Conservation (phyloP, 2,113 vertebrate genomes). For the Atherinomorus stipes region DNA sequence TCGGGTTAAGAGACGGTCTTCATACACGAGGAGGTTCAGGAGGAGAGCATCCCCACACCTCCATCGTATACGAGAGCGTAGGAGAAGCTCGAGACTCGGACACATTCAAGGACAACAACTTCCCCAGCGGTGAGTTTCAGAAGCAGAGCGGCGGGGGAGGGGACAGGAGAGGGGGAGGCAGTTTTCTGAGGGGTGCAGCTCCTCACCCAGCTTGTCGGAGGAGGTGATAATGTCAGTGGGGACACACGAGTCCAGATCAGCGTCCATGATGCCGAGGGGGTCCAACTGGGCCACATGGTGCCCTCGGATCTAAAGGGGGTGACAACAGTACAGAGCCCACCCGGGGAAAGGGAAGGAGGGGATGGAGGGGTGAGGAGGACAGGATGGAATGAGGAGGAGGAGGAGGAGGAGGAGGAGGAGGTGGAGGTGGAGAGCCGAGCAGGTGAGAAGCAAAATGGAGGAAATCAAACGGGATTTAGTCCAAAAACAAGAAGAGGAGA, state of each 20-base stretch:
- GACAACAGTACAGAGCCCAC: slow-evolving; percentile 70
- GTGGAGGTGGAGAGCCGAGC: neutral
- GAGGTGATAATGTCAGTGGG: slow-evolving; percentile 98
- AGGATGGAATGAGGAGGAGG: neutral
- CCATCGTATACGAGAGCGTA: neutral
- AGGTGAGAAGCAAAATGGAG: slow-evolving; percentile 36
- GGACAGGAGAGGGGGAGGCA: neutral
- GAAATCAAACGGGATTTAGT: neutral
- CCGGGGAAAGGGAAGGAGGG: slow-evolving; percentile 36
- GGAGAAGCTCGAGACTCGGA: neutral
- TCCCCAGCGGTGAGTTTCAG: neutral
- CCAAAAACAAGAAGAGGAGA: neutral
- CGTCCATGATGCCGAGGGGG: slow-evolving; percentile 99
- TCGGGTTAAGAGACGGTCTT: neutral
- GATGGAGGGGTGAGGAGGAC: neutral
- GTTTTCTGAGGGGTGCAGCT: slow-evolving; percentile 47
- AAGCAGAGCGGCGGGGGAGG: neutral
- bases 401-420: neutral
- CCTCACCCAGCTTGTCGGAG: slow-evolving; percentile 99
- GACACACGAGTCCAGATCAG: slow-evolving; percentile 98
- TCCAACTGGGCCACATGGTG: slow-evolving; percentile 99
- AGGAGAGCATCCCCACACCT: neutral
- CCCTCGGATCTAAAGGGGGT: slow-evolving; percentile 94
- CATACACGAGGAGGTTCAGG: neutral
- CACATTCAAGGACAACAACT: neutral